Conservation (phyloP, 2,888 invertebrate genomes). For the Aspidiotus rigidus region DNA sequence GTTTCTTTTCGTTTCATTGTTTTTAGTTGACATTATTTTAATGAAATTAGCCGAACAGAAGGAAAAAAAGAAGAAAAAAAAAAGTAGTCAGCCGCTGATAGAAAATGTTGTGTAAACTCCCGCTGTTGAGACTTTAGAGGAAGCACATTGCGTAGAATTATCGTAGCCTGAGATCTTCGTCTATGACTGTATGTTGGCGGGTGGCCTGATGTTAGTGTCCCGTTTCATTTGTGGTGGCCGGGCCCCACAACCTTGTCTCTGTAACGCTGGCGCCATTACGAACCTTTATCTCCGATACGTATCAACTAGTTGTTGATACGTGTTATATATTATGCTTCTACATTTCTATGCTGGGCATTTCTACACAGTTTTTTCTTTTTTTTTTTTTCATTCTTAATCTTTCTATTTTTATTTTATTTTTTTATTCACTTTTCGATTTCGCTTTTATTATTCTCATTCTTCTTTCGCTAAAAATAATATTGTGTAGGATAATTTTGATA, state of each 20-base stretch:
- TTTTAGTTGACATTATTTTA: slow-evolving; percentile 28
- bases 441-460: not conserved
- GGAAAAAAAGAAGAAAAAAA: slow-evolving; percentile 1
- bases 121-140: not conserved
- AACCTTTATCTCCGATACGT: slow-evolving; percentile 30
- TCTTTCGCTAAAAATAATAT: no score
- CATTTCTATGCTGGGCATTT: slow-evolving; percentile 22
- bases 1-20: slow-evolving; percentile 22
- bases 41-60: slow-evolving; percentile 14
- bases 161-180: slow-evolving; percentile 29
- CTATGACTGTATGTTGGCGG: slow-evolving; percentile 31
- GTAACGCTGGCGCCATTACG: slow-evolving; percentile 28
- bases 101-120: not conserved
- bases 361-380: not conserved
- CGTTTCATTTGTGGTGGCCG: slow-evolving; percentile 31
- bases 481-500: no score
- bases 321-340: slow-evolving; percentile 32
- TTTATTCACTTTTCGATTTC: slow-evolving; percentile 1
- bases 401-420: not conserved
- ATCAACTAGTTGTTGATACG: slow-evolving; percentile 32
- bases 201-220: slow-evolving; percentile 31
- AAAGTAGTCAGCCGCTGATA: not conserved
- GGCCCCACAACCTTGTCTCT: slow-evolving; percentile 29
- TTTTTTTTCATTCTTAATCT: not conserved
- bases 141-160: slow-evolving; percentile 10